phyloP scores from a whole-genome alignment of 2,113 vertebrate species.

The Galeopterus variegatus region DNA sequence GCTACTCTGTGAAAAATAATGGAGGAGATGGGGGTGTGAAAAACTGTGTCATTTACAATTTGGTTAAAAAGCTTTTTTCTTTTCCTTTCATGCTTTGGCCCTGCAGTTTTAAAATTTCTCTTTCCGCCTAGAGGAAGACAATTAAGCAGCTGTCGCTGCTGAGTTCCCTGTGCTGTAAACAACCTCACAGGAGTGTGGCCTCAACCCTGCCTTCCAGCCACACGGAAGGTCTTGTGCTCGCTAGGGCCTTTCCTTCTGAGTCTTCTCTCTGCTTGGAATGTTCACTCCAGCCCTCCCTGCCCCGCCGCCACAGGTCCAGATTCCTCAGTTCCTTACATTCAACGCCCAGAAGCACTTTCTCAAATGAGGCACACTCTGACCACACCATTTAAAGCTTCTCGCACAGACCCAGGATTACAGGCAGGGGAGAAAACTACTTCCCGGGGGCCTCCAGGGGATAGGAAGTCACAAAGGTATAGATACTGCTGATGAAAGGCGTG shows the following conservation, averaged over 20 bases:
- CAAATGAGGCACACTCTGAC: neutral
- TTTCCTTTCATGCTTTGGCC: constrained; percentile 27
- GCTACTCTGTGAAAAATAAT: neutral
- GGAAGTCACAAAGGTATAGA: neutral
- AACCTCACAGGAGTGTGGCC: neutral
- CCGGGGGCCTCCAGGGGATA: neutral
- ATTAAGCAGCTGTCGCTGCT: neutral
- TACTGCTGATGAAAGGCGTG: neutral
- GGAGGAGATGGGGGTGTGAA: neutral
- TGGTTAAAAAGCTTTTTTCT: constrained; percentile 1
- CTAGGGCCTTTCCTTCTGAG: neutral
- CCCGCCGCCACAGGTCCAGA: neutral
- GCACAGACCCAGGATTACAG: neutral
- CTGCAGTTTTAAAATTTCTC: neutral
- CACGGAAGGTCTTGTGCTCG: neutral
- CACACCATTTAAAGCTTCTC: neutral
- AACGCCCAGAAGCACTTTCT: neutral
- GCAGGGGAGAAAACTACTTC: neutral
- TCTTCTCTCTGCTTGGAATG: neutral
- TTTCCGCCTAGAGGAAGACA: neutral
- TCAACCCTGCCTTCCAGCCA: neutral
- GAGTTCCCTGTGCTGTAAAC: neutral
- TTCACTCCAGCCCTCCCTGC: neutral
- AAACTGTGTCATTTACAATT: constrained; percentile 1
- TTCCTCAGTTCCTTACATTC: neutral